Percentiles rank a stretch among this genome's conserved stretches.
phyloP scores from a whole-genome alignment of 2,113 vertebrate genomes.

The Poeciliopsis occidentalis region DNA sequence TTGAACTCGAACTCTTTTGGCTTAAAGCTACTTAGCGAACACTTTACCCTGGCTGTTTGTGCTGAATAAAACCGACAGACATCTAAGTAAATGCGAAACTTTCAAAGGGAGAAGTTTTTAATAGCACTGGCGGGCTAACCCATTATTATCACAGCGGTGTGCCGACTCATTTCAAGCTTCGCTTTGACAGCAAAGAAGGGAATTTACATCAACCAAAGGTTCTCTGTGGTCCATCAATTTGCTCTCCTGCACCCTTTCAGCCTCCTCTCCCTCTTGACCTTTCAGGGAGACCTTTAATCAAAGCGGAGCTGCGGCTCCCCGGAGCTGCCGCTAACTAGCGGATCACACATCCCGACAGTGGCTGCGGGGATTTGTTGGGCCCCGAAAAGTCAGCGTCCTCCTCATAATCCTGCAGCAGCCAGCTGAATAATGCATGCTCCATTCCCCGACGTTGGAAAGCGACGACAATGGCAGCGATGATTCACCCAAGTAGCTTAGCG shows the following conservation, averaged over 20 bases:
- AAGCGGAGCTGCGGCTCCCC: conserved; percentile 49
- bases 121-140: conserved; percentile 4
- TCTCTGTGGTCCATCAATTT: conserved; percentile 49
- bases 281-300: conserved; percentile 65
- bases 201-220: conserved; percentile 42
- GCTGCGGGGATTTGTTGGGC: conserved; percentile 43
- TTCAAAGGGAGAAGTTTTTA: not conserved
- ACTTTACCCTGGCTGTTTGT: conserved; percentile 4
- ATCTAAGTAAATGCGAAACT: not conserved
- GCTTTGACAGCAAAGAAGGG: conserved; percentile 15
- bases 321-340: conserved; percentile 40
- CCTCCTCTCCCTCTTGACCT: conserved; percentile 58
- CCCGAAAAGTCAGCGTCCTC: conserved; percentile 31
- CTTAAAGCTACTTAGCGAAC: not conserved
- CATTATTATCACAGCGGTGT: conserved; percentile 9
- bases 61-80: not conserved
- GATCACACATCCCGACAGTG: conserved; percentile 42
- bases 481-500: conserved; percentile 9
- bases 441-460: not conserved
- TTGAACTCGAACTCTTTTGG: not conserved
- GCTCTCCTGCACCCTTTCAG: conserved; percentile 20
- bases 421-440: conserved; percentile 55
- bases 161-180: conserved; percentile 6
- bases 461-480: conserved; percentile 21
- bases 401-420: conserved; percentile 38